phyloP scores from a whole-genome alignment of 1,140 invertebrate genomes.

The Penaeus indicus region DNA sequence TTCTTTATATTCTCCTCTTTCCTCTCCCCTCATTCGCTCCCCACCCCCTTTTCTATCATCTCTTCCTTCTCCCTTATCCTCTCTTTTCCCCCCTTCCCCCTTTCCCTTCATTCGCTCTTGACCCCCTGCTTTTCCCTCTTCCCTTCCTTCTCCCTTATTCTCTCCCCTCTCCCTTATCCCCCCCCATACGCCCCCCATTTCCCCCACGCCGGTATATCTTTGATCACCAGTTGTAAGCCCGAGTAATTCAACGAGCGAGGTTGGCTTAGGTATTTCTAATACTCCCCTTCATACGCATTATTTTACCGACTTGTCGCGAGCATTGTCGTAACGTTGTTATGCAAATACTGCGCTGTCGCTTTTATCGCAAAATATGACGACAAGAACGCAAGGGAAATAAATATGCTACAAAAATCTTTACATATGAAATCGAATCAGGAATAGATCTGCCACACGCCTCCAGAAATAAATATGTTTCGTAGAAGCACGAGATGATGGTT shows the following conservation, averaged over 20 bases:
- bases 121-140: neutral
- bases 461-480: too few relatives aligned
- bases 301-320: neutral
- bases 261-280: too few relatives aligned
- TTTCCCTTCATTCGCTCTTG: neutral
- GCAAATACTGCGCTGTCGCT: constrained; percentile 20
- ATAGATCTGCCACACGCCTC: neutral
- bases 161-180: too few relatives aligned
- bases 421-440: constrained; percentile 5
- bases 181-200: too few relatives aligned
- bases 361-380: constrained; percentile 44
- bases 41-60: neutral
- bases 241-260: too few relatives aligned
- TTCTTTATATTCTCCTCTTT: neutral
- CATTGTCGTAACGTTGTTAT: constrained; percentile 26
- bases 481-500: too few relatives aligned
- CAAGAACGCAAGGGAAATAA: constrained; percentile 20
- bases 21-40: neutral
- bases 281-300: too few relatives aligned
- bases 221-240: too few relatives aligned
- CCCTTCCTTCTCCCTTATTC: neutral
- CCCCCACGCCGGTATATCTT: too few relatives aligned
- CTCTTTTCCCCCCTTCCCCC: too few relatives aligned
- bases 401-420: neutral
- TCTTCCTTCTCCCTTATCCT: too few relatives aligned